These are phyloP conservation scores for Notolepis coatsorum DNA, from an alignment of 2,797 vertebrate genomes.

Conservation along the genomic window DNA sequence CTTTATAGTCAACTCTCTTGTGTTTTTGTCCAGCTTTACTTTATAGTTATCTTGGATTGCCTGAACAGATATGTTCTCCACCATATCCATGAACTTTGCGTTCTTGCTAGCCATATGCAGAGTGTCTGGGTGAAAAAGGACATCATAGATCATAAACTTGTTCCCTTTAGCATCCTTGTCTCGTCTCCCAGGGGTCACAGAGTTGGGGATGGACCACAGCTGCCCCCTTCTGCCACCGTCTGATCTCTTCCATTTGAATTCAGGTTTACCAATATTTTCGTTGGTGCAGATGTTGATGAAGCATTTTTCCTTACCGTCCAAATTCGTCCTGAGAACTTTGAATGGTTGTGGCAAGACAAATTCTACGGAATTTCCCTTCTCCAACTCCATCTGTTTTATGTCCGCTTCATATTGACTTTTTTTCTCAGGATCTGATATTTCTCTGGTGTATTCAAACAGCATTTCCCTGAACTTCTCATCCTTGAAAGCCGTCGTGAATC, in stretches of 20 bases:
- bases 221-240: slow-evolving; percentile 69
- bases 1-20: slow-evolving; percentile 72
- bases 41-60: slow-evolving; percentile 82
- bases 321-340: slow-evolving; percentile 85
- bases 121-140: slow-evolving; percentile 89
- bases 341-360: slow-evolving; percentile 89
- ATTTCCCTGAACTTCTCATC: slow-evolving; percentile 85
- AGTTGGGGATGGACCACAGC: slow-evolving; percentile 88
- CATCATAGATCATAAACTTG: slow-evolving; percentile 86
- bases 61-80: slow-evolving; percentile 83
- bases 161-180: slow-evolving; percentile 74
- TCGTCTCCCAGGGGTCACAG: slow-evolving; percentile 83
- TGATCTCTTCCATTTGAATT: slow-evolving; percentile 46
- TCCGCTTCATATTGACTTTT: slow-evolving; percentile 88
- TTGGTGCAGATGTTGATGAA: slow-evolving; percentile 91
- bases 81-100: slow-evolving; percentile 82
- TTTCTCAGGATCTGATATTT: slow-evolving; percentile 87
- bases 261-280: slow-evolving; percentile 78
- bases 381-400: slow-evolving; percentile 86
- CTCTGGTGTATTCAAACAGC: slow-evolving; percentile 85
- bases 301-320: slow-evolving; percentile 81
- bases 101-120: slow-evolving; percentile 82
- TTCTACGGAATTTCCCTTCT: slow-evolving; percentile 84
- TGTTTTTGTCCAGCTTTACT: slow-evolving; percentile 83
- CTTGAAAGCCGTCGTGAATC: slow-evolving; percentile 84